A percentile compares a stretch with the other conserved stretches of the same genome.
phyloP scores from a whole-genome alignment of 1,140 invertebrate genomes.

The Coelopa frigida region DNA sequence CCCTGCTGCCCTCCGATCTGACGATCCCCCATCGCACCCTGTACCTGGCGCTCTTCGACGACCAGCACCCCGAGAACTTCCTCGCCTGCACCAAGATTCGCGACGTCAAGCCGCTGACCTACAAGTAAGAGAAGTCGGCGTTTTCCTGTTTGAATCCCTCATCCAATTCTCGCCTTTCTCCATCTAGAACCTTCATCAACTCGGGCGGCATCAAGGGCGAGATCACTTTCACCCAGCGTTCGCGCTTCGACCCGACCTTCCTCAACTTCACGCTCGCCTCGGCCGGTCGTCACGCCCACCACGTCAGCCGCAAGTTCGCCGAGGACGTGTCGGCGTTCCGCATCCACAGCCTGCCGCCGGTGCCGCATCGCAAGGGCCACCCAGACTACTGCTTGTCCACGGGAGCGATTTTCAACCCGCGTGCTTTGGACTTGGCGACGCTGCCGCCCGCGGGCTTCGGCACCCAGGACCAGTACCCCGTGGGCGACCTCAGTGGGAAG shows the following conservation, averaged over 20 bases:
- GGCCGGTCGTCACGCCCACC: conserved; percentile 16
- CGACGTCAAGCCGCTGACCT: conserved; percentile 54
- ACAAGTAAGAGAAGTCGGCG: conserved; percentile 64
- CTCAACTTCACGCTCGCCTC: conserved; percentile 63
- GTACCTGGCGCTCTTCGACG: conserved; percentile 80
- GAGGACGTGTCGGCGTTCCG: conserved; percentile 54
- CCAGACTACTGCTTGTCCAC: conserved; percentile 56
- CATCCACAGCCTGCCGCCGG: conserved; percentile 62
- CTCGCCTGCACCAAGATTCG: conserved; percentile 78
- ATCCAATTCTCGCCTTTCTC: conserved; percentile 9
- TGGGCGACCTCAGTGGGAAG: conserved; percentile 88
- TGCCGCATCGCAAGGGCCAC: conserved; percentile 48
- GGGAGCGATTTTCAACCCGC: conserved; percentile 63
- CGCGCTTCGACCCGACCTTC: conserved; percentile 77
- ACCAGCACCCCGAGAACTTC: conserved; percentile 67
- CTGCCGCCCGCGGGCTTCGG: conserved; percentile 60
- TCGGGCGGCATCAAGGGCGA: conserved; percentile 73
- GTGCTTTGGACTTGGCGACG: conserved; percentile 48
- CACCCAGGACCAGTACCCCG: conserved; percentile 80
- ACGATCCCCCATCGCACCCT: conserved; percentile 64
- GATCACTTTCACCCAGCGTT: conserved; percentile 71
- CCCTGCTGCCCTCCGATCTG: conserved; percentile 58
- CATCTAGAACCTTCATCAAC: conserved; percentile 63
- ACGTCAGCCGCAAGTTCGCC: conserved; percentile 40
- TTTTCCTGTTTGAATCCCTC: background rate